These are phyloP conservation scores for Nettapus auritus DNA, from an alignment of 2,113 vertebrate genomes.

Conservation along the genomic window DNA sequence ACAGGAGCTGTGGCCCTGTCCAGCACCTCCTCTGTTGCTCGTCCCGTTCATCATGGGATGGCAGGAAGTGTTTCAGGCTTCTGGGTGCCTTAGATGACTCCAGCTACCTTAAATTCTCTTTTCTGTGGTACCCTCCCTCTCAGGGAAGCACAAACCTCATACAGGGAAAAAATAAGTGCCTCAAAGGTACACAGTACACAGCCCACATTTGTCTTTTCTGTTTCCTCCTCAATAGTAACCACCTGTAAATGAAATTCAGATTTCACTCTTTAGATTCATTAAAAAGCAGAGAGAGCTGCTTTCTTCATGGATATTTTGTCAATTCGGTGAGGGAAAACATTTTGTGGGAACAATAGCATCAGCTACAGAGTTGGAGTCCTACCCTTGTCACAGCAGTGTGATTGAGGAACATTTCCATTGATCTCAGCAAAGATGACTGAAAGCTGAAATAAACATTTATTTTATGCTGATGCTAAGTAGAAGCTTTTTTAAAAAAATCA, in stretches of 20 bases:
- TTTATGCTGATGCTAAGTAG: not conserved
- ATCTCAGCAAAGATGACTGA: not conserved
- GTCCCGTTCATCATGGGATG: not conserved
- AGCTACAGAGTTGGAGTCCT: not conserved
- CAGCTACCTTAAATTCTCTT: not conserved
- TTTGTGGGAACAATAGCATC: not conserved
- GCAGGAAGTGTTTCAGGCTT: not conserved
- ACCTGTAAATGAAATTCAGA: not conserved
- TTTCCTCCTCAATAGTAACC: not conserved
- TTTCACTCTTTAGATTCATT: not conserved
- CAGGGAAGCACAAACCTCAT: not conserved
- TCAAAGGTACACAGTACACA: not conserved
- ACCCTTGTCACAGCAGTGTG: not conserved
- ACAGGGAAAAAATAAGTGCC: not conserved
- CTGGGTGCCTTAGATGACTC: not conserved
- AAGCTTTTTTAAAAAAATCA: not conserved
- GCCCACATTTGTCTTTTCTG: not conserved
- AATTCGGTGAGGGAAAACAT: not conserved
- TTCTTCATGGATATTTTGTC: not conserved
- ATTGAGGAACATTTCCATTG: not conserved
- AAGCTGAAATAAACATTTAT: constrained; percentile 4
- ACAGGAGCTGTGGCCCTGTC: not conserved
- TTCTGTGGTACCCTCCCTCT: not conserved
- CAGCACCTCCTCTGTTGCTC: not conserved
- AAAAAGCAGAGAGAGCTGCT: not conserved